Conservation (phyloP, 2,888 invertebrate genomes). For the Drosophila sordidapex region DNA sequence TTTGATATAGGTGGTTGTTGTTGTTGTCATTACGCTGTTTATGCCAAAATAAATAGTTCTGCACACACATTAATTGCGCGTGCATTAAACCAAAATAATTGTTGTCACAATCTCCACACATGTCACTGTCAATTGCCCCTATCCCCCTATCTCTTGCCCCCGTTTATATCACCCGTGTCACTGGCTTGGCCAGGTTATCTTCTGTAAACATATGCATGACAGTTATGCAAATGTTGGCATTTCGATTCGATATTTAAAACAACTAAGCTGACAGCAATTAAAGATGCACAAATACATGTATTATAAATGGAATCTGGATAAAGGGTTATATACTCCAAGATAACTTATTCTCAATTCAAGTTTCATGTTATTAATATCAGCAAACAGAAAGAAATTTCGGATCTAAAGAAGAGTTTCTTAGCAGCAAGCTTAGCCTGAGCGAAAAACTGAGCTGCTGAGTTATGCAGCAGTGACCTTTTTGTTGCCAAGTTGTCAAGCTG, state of each 20-base stretch:
- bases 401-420: not conserved
- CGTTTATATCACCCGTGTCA: not conserved
- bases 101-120: conserved; percentile 40
- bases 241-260: conserved; percentile 49
- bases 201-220: conserved; percentile 32
- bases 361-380: not conserved
- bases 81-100: conserved; percentile 37
- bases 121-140: conserved; percentile 35
- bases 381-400: not conserved
- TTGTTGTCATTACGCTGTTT: conserved; percentile 21
- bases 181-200: conserved; percentile 9
- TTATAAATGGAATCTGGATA: not conserved
- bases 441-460: not conserved
- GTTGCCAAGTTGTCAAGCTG: not conserved
- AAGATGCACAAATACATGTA: conserved; percentile 3
- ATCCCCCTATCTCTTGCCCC: not conserved
- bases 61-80: conserved; percentile 50
- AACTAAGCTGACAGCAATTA: conserved; percentile 44
- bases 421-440: not conserved
- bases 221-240: conserved; percentile 61
- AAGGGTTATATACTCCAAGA: too few species aligned
- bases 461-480: not conserved
- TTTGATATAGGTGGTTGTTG: conserved; percentile 23
- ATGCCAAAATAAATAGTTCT: conserved; percentile 49
- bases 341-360: not conserved